Evolutionary conservation across 2,888 invertebrate species (phyloP).

Genomic region (Poecilus cupreus): DNA sequence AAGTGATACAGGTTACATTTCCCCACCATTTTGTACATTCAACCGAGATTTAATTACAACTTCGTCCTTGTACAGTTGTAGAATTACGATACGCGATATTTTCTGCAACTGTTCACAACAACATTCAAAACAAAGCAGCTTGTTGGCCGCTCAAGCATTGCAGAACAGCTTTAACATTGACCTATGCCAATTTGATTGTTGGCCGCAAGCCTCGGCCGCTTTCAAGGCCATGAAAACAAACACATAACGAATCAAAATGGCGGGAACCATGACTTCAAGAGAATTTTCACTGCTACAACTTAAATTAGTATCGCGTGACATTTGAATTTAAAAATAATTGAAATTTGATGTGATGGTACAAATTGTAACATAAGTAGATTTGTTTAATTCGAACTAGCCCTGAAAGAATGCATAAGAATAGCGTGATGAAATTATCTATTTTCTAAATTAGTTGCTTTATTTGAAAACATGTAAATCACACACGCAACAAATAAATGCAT

Average conservation of each 20-base stretch:
- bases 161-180: slow-evolving; percentile 31
- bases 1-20: background rate
- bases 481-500: too few species aligned
- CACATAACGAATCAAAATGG: slow-evolving; percentile 5
- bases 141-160: background rate
- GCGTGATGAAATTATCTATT: too few species aligned
- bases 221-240: slow-evolving; percentile 31
- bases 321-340: background rate
- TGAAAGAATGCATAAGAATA: too few species aligned
- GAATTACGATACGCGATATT: background rate
- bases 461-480: too few species aligned
- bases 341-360: background rate
- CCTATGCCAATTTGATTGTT: slow-evolving; percentile 41
- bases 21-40: background rate
- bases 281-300: background rate
- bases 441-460: too few species aligned
- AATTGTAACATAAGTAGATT: too few species aligned
- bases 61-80: slow-evolving; percentile 9
- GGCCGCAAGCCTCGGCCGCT: background rate
- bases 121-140: background rate
- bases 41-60: background rate
- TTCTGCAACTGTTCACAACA: slow-evolving; percentile 4
- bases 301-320: background rate
- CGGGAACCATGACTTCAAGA: background rate
- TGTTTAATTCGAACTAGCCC: too few species aligned